A percentile compares a stretch with the other conserved stretches of the same genome.
These are phyloP conservation scores for Platichthys flesus DNA, from an alignment of 2,113 vertebrate species.

Conservation along the genomic window DNA sequence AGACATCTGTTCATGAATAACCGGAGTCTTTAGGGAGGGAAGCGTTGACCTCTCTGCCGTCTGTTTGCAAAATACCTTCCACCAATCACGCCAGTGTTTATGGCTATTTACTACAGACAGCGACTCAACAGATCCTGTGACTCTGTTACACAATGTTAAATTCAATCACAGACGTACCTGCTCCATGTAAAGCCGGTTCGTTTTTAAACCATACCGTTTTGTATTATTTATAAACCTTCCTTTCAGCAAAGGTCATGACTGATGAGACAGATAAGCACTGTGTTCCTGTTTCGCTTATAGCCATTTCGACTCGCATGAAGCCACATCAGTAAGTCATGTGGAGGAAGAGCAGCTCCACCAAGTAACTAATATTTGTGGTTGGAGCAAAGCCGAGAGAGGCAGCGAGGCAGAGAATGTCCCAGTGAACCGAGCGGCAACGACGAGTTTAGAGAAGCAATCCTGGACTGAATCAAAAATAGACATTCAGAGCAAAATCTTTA, in stretches of 20 bases:
- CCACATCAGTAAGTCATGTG: constrained; percentile 27
- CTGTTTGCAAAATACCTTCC: constrained; percentile 41
- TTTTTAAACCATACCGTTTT: not conserved
- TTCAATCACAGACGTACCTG: constrained; percentile 1
- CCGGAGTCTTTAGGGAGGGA: not conserved
- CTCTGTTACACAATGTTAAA: not conserved
- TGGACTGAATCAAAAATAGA: not conserved
- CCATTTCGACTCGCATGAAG: not conserved
- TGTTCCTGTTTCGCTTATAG: constrained; percentile 20
- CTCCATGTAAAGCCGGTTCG: not conserved
- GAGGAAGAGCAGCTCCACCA: constrained; percentile 15
- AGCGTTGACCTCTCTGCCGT: not conserved
- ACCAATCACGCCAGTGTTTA: constrained; percentile 40
- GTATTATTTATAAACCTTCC: not conserved
- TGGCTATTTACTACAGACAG: constrained; percentile 8
- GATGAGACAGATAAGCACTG: constrained; percentile 15
- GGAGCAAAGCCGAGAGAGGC: not conserved
- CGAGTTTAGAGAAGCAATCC: not conserved
- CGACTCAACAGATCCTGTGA: not conserved
- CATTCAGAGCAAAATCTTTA: not conserved
- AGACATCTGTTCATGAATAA: constrained; percentile 25
- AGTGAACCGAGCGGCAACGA: not conserved
- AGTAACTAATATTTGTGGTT: not conserved
- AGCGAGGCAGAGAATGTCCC: not conserved
- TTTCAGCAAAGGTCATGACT: constrained; percentile 30